A percentile compares a stretch with the other conserved stretches of the same genome.
Conservation (phyloP, 35 echinoderm and acorn worm genomes). For the Hemicentrotus pulcherrimus region DNA sequence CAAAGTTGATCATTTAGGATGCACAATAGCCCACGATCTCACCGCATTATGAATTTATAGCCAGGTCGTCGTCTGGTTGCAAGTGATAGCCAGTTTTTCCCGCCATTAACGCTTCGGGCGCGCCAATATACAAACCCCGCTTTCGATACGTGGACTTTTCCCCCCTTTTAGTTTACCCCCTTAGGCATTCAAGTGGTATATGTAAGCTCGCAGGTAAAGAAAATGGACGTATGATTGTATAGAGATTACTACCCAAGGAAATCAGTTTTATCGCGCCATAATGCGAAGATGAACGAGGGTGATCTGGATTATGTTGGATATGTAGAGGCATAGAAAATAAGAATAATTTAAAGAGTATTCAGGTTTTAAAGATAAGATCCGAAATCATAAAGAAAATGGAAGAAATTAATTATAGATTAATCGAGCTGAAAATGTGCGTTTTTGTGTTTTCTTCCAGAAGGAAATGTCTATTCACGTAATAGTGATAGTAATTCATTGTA, state of each 20-base stretch:
- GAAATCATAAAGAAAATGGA: not conserved
- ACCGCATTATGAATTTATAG: constrained; percentile 53
- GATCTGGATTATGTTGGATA: not conserved
- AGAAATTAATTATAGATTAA: not conserved
- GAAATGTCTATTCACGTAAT: no score
- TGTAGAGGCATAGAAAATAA: not conserved
- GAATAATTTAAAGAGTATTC: not conserved
- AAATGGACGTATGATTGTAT: not conserved
- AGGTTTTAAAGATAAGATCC: not conserved
- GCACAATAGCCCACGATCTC: constrained; percentile 52
- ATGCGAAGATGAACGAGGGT: not conserved
- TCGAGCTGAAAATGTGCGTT: no score
- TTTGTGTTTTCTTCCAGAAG: no score
- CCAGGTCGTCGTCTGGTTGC: constrained; percentile 19
- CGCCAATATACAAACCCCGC: constrained; percentile 21
- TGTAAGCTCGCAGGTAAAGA: not conserved
- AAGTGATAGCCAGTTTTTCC: constrained; percentile 35
- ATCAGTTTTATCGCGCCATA: not conserved
- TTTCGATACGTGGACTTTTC: not conserved
- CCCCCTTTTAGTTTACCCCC: constrained; percentile 1
- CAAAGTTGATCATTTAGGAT: constrained; percentile 41
- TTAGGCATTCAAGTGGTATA: constrained; percentile 18
- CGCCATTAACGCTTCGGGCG: constrained; percentile 40
- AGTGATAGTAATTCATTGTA: no score
- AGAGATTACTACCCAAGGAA: not conserved